These are phyloP conservation scores for Syrista parreyssii DNA, from an alignment of 2,888 invertebrate species.

Conservation along the genomic window DNA sequence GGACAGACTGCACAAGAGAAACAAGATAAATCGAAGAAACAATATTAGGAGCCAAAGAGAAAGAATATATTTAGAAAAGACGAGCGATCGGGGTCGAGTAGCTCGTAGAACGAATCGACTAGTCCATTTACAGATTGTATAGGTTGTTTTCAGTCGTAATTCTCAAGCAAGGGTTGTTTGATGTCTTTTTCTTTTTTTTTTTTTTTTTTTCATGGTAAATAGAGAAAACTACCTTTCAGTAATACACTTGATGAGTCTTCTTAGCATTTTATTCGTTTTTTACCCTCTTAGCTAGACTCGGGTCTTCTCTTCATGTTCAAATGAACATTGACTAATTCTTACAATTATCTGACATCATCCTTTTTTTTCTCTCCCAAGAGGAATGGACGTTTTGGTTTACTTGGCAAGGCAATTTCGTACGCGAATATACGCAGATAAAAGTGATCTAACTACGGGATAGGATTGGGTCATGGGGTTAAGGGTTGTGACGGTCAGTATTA, in stretches of 20 bases:
- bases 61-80: neutral
- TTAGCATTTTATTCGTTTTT: neutral
- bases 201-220: neutral
- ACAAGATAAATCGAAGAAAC: neutral
- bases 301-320: neutral
- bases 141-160: neutral
- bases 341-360: neutral
- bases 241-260: neutral
- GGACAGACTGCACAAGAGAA: neutral
- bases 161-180: neutral
- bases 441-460: conserved; percentile 25
- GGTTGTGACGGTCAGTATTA: conserved; percentile 16
- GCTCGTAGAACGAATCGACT: neutral
- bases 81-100: neutral
- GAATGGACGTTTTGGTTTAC: neutral
- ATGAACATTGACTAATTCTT: neutral
- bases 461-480: conserved; percentile 18
- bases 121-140: too few relatives aligned
- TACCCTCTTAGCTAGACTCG: neutral
- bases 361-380: neutral
- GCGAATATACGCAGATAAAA: conserved; percentile 18
- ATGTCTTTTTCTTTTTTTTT: neutral
- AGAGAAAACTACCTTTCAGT: neutral
- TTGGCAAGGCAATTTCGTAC: conserved; percentile 19
- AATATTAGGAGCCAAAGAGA: neutral